These are phyloP conservation scores for Phragmatobia fuliginosa DNA, from an alignment of 2,888 invertebrate species.

Conservation along the genomic window DNA sequence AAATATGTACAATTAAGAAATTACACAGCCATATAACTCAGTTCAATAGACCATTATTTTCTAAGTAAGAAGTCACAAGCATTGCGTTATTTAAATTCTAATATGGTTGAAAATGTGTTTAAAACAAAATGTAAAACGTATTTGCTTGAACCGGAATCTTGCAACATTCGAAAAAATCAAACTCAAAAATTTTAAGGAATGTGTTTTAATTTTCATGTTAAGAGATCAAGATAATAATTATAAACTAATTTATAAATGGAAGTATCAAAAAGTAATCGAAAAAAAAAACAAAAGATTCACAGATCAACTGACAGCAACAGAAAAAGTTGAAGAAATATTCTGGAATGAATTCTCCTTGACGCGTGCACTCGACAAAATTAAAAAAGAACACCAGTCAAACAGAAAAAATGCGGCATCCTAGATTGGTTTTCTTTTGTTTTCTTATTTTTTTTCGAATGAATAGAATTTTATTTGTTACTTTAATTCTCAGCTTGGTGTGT, in stretches of 20 bases:
- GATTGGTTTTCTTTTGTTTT: conserved; percentile 42
- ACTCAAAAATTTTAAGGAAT: not conserved
- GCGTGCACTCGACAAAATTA: conserved; percentile 32
- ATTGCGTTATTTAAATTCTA: not conserved
- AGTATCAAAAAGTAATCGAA: not conserved
- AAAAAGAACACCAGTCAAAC: conserved; percentile 34
- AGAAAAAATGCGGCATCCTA: conserved; percentile 26
- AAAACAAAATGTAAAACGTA: not conserved
- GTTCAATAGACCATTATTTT: too few species aligned
- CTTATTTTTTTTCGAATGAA: conserved; percentile 26
- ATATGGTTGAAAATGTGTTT: not conserved
- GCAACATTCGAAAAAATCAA: not conserved
- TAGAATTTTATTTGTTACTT: conserved; percentile 29
- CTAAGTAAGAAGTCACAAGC: too few species aligned
- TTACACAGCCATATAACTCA: not conserved
- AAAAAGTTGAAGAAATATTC: conserved; percentile 19
- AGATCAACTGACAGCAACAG: conserved; percentile 18
- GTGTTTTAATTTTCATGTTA: not conserved
- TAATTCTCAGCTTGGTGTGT: conserved; percentile 21
- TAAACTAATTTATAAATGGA: conserved; percentile 10
- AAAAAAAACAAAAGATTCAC: conserved; percentile 14
- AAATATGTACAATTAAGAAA: not conserved
- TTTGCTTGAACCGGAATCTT: not conserved
- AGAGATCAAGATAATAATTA: not conserved
- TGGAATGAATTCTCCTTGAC: conserved; percentile 22